Evolutionary conservation across 2,888 invertebrate species (phyloP).

Genomic region (Cancer borealis): DNA sequence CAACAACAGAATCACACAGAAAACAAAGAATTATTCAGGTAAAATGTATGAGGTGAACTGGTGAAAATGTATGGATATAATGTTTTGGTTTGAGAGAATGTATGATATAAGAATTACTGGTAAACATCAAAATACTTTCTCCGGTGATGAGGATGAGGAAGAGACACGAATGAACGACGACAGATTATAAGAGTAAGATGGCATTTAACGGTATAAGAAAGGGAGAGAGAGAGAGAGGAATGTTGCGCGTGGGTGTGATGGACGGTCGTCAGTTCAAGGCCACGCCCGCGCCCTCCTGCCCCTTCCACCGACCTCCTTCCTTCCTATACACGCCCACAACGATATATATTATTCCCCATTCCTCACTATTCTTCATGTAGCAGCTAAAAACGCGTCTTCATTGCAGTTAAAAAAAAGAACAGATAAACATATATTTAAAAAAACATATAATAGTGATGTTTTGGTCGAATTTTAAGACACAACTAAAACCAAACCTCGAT

Average conservation of each 20-base stretch:
- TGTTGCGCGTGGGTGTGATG: constrained; percentile 25
- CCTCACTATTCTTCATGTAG: background rate
- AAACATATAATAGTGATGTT: background rate
- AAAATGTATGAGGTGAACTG: background rate
- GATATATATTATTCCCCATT: background rate
- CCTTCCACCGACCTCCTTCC: background rate
- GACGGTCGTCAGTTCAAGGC: constrained; percentile 22
- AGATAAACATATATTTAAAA: background rate
- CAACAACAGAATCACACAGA: background rate
- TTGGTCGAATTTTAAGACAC: background rate
- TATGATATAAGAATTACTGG: background rate
- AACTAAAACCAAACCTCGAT: background rate
- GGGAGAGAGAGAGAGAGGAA: background rate
- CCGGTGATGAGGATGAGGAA: background rate
- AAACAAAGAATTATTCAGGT: background rate
- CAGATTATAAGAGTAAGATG: background rate
- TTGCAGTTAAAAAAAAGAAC: background rate
- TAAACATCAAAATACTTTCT: background rate
- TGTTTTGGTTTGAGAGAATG: background rate
- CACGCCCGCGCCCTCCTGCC: constrained; percentile 28
- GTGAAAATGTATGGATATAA: background rate
- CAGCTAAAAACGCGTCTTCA: background rate
- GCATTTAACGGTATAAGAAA: constrained; percentile 26
- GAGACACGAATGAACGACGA: background rate
- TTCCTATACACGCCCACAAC: background rate